Percentiles rank a stretch among this genome's conserved stretches.
phyloP scores from a whole-genome alignment of 30 jellyfish, hydroid and myxozoan species.

The Phacellophora camtschatica region DNA sequence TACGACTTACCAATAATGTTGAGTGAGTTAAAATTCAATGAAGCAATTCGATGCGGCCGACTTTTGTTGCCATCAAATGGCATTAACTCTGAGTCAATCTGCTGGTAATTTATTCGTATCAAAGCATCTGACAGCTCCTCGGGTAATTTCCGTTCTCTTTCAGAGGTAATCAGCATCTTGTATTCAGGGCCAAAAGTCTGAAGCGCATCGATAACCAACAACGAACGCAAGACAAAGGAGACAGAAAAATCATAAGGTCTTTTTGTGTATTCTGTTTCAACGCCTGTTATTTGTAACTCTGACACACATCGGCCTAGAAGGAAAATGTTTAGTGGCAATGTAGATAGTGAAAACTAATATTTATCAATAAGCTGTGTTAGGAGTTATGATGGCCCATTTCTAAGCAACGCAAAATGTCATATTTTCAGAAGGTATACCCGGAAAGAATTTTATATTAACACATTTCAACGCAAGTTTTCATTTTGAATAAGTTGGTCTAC shows the following conservation, averaged over 20 bases:
- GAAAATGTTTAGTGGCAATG: background rate
- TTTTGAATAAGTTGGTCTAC: no score
- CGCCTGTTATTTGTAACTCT: slow-evolving; percentile 84
- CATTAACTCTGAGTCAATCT: slow-evolving; percentile 70
- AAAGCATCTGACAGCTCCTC: slow-evolving; percentile 57
- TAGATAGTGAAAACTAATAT: no score
- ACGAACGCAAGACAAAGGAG: slow-evolving; percentile 77
- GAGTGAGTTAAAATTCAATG: slow-evolving; percentile 71
- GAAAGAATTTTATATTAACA: no score
- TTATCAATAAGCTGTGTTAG: no score
- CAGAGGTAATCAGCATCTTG: slow-evolving; percentile 84
- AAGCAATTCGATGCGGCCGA: slow-evolving; percentile 59
- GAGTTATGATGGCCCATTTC: no score
- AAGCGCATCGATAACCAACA: slow-evolving; percentile 86
- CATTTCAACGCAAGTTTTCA: no score
- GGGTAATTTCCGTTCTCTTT: background rate
- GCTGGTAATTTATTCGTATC: slow-evolving; percentile 81
- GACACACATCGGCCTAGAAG: slow-evolving; percentile 89
- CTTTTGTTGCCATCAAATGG: slow-evolving; percentile 43
- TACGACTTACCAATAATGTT: slow-evolving; percentile 78
- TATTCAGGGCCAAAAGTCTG: slow-evolving; percentile 96
- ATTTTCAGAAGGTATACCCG: no score
- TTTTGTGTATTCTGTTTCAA: slow-evolving; percentile 83
- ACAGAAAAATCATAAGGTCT: slow-evolving; percentile 91
- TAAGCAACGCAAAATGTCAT: no score